Conservation (phyloP, 2,113 vertebrate species). For the Axis porcinus region DNA sequence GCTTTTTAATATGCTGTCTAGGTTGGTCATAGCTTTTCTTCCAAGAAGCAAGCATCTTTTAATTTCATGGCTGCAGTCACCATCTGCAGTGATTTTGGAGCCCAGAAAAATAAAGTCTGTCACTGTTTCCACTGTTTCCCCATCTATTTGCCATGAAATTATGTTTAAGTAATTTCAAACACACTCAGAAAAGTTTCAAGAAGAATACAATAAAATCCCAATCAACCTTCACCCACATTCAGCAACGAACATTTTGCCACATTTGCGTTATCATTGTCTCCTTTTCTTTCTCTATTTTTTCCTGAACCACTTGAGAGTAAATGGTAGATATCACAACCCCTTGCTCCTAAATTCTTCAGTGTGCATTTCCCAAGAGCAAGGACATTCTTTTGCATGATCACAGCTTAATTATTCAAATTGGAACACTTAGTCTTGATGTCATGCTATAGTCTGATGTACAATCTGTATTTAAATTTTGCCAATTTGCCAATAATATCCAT, state of each 20-base stretch:
- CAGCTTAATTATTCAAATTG: not conserved
- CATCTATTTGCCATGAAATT: not conserved
- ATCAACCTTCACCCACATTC: too few relatives aligned
- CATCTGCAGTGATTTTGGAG: not conserved
- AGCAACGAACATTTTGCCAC: not conserved
- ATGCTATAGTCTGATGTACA: not conserved
- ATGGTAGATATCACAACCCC: not conserved
- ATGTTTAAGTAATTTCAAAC: constrained; percentile 2
- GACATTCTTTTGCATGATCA: not conserved
- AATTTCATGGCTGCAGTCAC: not conserved
- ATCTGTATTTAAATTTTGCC: not conserved
- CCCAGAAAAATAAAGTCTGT: not conserved
- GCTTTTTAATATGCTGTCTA: not conserved
- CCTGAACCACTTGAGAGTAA: not conserved
- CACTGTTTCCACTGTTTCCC: not conserved
- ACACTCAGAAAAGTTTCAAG: constrained; percentile 1
- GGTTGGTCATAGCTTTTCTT: not conserved
- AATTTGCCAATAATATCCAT: not conserved
- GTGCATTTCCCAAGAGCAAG: not conserved
- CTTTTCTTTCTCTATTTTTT: not conserved
- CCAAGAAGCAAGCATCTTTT: not conserved
- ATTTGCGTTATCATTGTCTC: not conserved
- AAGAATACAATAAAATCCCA: not conserved
- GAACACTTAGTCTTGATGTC: not conserved
- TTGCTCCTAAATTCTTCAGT: not conserved